Evolutionary conservation across 2,797 vertebrate species (phyloP).

Genomic region (Nyctalus aviator): DNA sequence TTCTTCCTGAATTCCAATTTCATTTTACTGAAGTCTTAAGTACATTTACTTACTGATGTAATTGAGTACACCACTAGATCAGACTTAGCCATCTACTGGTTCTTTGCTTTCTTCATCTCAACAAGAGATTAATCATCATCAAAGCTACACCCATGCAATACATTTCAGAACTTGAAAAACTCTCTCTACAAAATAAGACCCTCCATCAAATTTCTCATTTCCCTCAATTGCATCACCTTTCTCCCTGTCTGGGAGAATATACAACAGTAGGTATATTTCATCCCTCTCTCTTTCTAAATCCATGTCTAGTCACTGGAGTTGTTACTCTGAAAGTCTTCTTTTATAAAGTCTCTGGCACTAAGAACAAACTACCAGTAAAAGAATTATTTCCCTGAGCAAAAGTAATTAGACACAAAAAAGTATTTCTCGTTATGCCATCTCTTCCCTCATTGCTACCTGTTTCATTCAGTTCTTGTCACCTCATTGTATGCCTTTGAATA

Average conservation of each 20-base stretch:
- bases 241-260: neutral
- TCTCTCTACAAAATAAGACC: neutral
- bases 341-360: neutral
- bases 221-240: neutral
- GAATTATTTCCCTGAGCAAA: neutral
- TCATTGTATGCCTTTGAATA: neutral
- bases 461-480: neutral
- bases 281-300: neutral
- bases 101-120: neutral
- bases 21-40: neutral
- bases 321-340: conserved; percentile 29
- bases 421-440: neutral
- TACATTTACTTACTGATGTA: neutral
- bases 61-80: neutral
- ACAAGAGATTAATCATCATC: neutral
- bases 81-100: neutral
- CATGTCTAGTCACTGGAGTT: neutral
- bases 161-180: neutral
- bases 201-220: neutral
- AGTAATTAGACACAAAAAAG: neutral
- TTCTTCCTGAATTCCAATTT: neutral
- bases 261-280: neutral
- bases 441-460: neutral
- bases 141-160: neutral
- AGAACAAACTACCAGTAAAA: neutral